A percentile compares a stretch with the other conserved stretches of the same genome.
phyloP scores from a whole-genome alignment of 2,888 invertebrate genomes.

The Miltochrista miniata region DNA sequence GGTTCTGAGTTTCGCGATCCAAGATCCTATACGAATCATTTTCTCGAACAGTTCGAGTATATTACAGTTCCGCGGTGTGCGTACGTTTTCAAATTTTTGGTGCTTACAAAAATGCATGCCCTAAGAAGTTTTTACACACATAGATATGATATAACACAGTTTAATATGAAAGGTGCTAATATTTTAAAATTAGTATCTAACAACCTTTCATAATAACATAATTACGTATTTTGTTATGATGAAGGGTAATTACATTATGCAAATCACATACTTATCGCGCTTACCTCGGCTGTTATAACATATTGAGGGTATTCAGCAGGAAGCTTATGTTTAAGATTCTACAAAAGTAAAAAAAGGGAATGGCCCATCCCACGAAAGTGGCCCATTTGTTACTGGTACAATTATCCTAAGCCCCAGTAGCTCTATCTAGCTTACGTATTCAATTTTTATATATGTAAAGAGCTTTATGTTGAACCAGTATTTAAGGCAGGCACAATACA shows the following conservation, averaged over 20 bases:
- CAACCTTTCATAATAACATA: conserved; percentile 15
- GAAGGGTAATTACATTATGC: conserved; percentile 33
- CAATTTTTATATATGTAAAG: background rate
- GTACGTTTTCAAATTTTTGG: too few species aligned
- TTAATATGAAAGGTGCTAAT: too few species aligned
- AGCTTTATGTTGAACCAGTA: too few species aligned
- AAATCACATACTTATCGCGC: conserved; percentile 32
- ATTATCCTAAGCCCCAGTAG: conserved; percentile 28
- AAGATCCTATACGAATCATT: too few species aligned
- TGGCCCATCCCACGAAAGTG: conserved; percentile 46
- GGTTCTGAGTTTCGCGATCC: too few species aligned
- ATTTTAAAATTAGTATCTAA: too few species aligned
- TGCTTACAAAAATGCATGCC: too few species aligned
- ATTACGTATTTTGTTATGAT: conserved; percentile 4
- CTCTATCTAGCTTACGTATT: conserved; percentile 18
- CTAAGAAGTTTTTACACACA: too few species aligned
- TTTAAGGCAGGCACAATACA: too few species aligned
- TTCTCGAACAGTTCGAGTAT: too few species aligned
- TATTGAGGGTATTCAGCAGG: conserved; percentile 33
- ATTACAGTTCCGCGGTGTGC: too few species aligned
- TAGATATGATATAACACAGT: too few species aligned
- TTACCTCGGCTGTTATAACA: conserved; percentile 28
- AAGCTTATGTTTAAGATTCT: conserved; percentile 30
- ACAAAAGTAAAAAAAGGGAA: conserved; percentile 35
- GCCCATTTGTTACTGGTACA: conserved; percentile 52